Evolutionary conservation across 1,140 invertebrate species (phyloP).

Genomic region (Parapsyche elsis): DNA sequence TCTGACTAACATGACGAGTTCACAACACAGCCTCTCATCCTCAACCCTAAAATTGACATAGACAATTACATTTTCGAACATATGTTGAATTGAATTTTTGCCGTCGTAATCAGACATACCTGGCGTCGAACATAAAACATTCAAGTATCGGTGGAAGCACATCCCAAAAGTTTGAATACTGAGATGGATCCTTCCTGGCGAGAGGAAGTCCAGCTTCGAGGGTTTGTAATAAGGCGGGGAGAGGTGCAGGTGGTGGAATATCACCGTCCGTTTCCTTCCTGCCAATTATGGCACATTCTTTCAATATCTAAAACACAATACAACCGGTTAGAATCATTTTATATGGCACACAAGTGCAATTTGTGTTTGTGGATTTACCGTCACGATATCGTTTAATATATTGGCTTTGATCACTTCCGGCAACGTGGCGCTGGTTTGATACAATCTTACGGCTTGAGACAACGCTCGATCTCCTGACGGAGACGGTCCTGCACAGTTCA

Average conservation of each 20-base stretch:
- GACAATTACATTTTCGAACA: neutral
- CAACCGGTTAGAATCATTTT: neutral
- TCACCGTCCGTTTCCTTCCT: constrained; percentile 29
- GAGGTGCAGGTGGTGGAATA: constrained; percentile 44
- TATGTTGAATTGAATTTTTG: neutral
- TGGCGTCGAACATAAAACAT: constrained; percentile 89
- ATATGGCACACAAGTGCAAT: neutral
- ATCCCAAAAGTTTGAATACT: constrained; percentile 83
- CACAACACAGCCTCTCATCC: constrained; percentile 87
- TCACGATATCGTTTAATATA: constrained; percentile 82
- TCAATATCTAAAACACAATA: constrained; percentile 43
- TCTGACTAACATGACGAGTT: constrained; percentile 86
- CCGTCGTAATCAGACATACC: constrained; percentile 62
- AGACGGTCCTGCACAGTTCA: constrained; percentile 55
- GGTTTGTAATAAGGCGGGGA: constrained; percentile 66
- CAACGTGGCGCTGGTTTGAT: constrained; percentile 83
- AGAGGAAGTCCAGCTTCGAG: constrained; percentile 87
- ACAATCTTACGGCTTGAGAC: constrained; percentile 83
- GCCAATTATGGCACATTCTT: constrained; percentile 48
- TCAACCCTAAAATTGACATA: constrained; percentile 61
- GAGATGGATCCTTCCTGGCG: constrained; percentile 79
- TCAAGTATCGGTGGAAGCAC: constrained; percentile 88
- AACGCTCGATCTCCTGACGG: constrained; percentile 89
- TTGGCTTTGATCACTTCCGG: constrained; percentile 79
- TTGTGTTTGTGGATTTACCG: constrained; percentile 54